Conservation (phyloP, 2,113 vertebrate genomes). For the Chaetorhynchus papuensis region DNA sequence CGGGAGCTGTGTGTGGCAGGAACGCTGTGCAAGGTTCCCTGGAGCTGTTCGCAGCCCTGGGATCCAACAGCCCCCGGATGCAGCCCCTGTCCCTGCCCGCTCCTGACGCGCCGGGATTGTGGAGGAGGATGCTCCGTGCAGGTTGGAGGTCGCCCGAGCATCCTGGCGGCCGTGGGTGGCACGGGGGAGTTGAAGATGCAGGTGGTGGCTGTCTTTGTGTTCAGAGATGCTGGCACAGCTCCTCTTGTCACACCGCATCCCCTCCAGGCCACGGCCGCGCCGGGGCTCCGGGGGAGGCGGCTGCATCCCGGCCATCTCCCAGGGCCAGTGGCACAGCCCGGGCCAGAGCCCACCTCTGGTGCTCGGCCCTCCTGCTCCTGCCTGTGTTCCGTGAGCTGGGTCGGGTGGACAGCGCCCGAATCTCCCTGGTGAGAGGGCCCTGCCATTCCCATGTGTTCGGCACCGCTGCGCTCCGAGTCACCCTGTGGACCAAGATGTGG, state of each 20-base stretch:
- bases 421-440: not conserved
- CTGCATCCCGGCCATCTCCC: fast-evolving
- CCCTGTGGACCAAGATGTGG: fast-evolving
- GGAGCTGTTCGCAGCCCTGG: not conserved
- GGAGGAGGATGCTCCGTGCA: not conserved
- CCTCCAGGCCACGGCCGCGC: fast-evolving
- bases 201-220: not conserved
- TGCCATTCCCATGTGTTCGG: fast-evolving
- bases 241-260: fast-evolving
- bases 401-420: fast-evolving
- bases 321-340: not conserved
- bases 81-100: not conserved
- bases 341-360: not conserved
- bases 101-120: fast-evolving
- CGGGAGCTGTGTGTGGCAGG: not conserved
- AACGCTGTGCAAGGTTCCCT: not conserved
- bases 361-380: not conserved
- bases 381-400: not conserved
- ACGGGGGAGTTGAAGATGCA: not conserved
- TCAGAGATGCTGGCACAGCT: not conserved
- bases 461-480: not conserved
- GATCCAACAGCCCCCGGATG: not conserved
- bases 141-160: fast-evolving
- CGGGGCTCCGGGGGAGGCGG: not conserved
- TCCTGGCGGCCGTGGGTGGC: not conserved